Evolutionary conservation across 1,140 invertebrate genomes (phyloP).

Genomic region (Pseudomyrmex concolor): DNA sequence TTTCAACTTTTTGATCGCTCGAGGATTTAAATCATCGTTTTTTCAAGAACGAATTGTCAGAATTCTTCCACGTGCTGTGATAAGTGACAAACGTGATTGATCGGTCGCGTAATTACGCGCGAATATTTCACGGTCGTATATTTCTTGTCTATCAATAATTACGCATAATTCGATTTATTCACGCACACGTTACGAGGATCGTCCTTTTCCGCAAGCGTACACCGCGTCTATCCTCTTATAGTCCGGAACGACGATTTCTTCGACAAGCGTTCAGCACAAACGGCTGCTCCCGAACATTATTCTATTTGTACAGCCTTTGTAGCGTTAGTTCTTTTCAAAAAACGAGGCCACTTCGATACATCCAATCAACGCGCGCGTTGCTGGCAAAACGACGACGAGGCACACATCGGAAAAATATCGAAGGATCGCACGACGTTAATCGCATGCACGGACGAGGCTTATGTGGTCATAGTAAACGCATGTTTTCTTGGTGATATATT

Average conservation of each 20-base stretch:
- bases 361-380: constrained; percentile 15
- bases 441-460: constrained; percentile 25
- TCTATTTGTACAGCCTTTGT: constrained; percentile 66
- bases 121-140: neutral
- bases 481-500: constrained; percentile 16
- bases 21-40: too few species aligned
- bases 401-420: constrained; percentile 53
- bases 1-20: too few species aligned
- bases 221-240: neutral
- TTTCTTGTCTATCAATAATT: neutral
- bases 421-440: constrained; percentile 23
- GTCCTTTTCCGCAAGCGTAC: constrained; percentile 15
- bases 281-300: constrained; percentile 38
- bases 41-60: too few species aligned
- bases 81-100: neutral
- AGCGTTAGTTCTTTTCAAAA: constrained; percentile 43
- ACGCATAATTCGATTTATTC: constrained; percentile 1
- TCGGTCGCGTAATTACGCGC: neutral
- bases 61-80: neutral
- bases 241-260: constrained; percentile 4
- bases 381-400: constrained; percentile 37
- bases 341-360: constrained; percentile 23
- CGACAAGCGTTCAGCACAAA: constrained; percentile 46
- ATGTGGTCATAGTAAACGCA: constrained; percentile 2
- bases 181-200: neutral